Base-by-base conservation (phyloP, 2,113 vertebrate species). In the Aspidoscelis tigris region DNA sequence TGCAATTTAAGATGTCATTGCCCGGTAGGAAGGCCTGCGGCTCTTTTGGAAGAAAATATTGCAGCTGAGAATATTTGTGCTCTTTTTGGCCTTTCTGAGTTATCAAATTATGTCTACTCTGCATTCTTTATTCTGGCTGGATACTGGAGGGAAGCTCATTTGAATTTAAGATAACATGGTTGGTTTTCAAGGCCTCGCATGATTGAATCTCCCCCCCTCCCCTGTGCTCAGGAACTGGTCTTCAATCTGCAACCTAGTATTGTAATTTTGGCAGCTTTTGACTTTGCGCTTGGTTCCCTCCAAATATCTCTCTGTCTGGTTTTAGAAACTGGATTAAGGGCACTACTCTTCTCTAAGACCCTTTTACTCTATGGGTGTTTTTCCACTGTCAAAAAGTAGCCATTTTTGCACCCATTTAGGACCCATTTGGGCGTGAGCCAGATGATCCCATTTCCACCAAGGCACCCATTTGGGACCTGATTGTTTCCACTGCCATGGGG, bases 51-150 rank as follows among this genome's bases (percentile, higher is more conserved):
- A 69, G 47, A 18, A 43, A 50, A 24, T 65, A 20, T 12, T 68
- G 64, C 78, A 33, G 78, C 66, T 50, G 33, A 33, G 33, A 33
- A 33, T 33, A 33, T 33, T 39, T 7, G 2, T 39, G 3, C 26
- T 39, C 26, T 21, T 33, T 68, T 70, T 39, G 66, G n/a, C 79
- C 68, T 71, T 47, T 55, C 18, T 21, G 47, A 71, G 66, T 39
- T 68, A 81, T 71, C 79, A 69, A n/a, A 80, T 69, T 80, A 33
- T 71, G 66, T 50, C 66, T 20, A 21, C 16, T 12, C 5, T 12
- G 79, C 79, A 71, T 71, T 80, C 79, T 71, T 41, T 39, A 21
- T 33, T 70, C n/a, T 70, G 47, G 78, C 66, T 71, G n/a, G 20
- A 10, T 71, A 7, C 24, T 39, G n/a, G 3, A 14, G 10, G 41